Percentiles rank a stretch among this genome's conserved stretches.
These are phyloP conservation scores for Alcedo quadribrachys DNA, from an alignment of 2,797 vertebrate genomes.

Conservation along the genomic window DNA sequence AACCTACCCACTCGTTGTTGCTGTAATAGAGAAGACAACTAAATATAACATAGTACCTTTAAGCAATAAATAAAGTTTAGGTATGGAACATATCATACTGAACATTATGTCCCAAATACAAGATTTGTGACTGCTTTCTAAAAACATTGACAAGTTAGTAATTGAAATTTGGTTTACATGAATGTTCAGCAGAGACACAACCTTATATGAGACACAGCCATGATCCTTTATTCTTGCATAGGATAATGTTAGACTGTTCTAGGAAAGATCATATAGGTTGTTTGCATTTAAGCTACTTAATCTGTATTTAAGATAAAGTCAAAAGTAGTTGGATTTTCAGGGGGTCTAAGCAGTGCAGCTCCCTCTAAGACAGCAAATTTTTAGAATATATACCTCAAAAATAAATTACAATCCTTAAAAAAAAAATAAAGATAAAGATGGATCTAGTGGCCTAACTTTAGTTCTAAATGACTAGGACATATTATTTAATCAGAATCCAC, in stretches of 20 bases:
- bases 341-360: neutral
- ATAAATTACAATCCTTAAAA: neutral
- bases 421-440: neutral
- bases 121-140: neutral
- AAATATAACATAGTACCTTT: neutral
- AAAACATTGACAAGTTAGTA: neutral
- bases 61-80: neutral
- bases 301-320: neutral
- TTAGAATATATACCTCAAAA: neutral
- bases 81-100: neutral
- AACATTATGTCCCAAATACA: neutral
- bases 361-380: neutral
- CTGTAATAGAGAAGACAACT: neutral
- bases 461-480: neutral
- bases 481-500: neutral
- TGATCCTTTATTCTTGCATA: neutral
- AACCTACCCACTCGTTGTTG: neutral
- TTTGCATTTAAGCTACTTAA: neutral
- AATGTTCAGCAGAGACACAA: neutral
- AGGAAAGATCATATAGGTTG: neutral
- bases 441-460: neutral
- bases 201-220: neutral
- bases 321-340: neutral
- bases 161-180: neutral
- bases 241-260: neutral